phyloP scores from a whole-genome alignment of 2,113 vertebrate genomes.

The Pelecanus crispus region DNA sequence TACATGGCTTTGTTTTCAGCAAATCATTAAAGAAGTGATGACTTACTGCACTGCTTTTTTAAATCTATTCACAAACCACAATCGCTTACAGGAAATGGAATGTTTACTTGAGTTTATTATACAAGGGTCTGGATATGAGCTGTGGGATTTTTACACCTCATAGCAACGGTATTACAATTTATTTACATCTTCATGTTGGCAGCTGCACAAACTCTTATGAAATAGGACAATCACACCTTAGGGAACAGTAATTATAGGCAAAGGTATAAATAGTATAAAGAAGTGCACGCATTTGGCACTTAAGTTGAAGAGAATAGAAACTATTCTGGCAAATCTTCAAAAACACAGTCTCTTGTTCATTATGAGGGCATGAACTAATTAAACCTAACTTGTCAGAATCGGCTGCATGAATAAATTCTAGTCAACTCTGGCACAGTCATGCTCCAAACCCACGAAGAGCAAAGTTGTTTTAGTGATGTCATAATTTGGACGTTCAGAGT shows the following conservation, averaged over 20 bases:
- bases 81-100: slow-evolving; percentile 90
- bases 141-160: slow-evolving; percentile 87
- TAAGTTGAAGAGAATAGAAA: slow-evolving; percentile 78
- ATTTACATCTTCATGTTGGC: slow-evolving; percentile 93
- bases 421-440: slow-evolving; percentile 66
- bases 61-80: slow-evolving; percentile 86
- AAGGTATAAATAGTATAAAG: slow-evolving; percentile 86
- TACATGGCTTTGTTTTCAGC: slow-evolving; percentile 76
- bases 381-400: slow-evolving; percentile 76
- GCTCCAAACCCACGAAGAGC: slow-evolving; percentile 68
- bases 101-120: slow-evolving; percentile 92
- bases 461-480: slow-evolving; percentile 83
- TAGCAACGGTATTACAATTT: slow-evolving; percentile 92
- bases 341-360: slow-evolving; percentile 69
- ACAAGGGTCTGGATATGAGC: slow-evolving; percentile 83
- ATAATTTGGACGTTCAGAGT: slow-evolving; percentile 75
- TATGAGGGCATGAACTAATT: slow-evolving; percentile 79
- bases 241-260: slow-evolving; percentile 85
- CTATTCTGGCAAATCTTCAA: slow-evolving; percentile 74
- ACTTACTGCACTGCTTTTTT: slow-evolving; percentile 74
- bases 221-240: slow-evolving; percentile 84
- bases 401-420: slow-evolving; percentile 71
- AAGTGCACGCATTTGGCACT: slow-evolving; percentile 75
- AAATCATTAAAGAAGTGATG: slow-evolving; percentile 73
- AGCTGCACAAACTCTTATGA: slow-evolving; percentile 90